Conservation (phyloP, 1,140 invertebrate genomes). For the Bombus sibiricus region DNA sequence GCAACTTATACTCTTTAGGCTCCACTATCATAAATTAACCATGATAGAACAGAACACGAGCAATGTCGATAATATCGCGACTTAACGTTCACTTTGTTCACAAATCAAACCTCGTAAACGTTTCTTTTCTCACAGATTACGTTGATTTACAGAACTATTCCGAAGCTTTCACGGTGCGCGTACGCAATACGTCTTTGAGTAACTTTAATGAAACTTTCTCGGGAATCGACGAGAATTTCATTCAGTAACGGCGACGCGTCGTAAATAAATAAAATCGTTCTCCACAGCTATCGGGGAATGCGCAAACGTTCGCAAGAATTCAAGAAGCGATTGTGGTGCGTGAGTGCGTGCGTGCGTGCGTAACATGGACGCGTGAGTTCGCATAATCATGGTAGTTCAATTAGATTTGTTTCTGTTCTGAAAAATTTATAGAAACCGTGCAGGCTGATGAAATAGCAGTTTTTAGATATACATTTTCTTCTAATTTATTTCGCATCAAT, state of each 20-base stretch:
- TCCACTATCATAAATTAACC: neutral
- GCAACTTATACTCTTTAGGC: neutral
- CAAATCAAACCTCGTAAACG: neutral
- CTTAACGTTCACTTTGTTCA: conserved; percentile 4
- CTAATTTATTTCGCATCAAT: neutral
- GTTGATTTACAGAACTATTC: conserved; percentile 20
- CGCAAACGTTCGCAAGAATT: conserved; percentile 56
- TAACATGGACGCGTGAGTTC: conserved; percentile 25
- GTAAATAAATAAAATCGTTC: conserved; percentile 60
- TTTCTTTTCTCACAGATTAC: neutral
- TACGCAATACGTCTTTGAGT: conserved; percentile 8
- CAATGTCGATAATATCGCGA: neutral
- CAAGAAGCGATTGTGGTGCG: conserved; percentile 32
- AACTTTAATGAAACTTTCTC: conserved; percentile 38
- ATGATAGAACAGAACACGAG: neutral
- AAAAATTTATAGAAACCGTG: neutral
- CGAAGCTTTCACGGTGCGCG: neutral
- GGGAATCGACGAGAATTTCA: conserved; percentile 43
- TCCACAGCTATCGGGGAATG: conserved; percentile 50
- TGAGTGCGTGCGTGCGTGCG: conserved; percentile 15
- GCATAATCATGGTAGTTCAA: neutral
- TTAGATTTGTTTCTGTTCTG: neutral
- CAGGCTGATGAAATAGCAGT: neutral
- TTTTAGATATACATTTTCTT: neutral
- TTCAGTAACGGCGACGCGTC: conserved; percentile 18